phyloP scores from a whole-genome alignment of 2,113 vertebrate species.

The Cochlearius cochlearius region DNA sequence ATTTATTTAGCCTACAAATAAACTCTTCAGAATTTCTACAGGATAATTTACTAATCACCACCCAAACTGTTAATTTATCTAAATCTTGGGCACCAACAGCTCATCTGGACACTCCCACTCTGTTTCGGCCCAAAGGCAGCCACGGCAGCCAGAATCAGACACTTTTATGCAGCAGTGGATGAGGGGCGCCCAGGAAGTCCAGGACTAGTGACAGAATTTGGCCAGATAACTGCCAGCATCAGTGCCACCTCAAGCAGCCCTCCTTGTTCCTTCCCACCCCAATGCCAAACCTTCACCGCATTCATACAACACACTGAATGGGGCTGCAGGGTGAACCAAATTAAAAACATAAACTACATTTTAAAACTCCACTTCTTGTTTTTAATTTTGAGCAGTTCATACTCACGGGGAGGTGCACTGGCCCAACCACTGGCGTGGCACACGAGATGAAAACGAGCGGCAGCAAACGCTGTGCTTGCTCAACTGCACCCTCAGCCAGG shows the following conservation, averaged over 20 bases:
- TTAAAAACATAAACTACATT: neutral
- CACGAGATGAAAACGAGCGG: accelerated
- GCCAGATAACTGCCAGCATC: neutral
- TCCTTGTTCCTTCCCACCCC: neutral
- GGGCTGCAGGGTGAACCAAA: neutral
- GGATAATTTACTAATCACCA: neutral
- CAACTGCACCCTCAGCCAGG: neutral
- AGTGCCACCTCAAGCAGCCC: neutral
- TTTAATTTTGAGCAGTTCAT: neutral
- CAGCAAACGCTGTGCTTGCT: neutral
- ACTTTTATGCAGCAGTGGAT: neutral
- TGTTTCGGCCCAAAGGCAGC: neutral
- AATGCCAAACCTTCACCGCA: neutral
- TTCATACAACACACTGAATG: too few species aligned
- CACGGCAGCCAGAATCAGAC: neutral
- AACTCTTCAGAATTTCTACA: neutral
- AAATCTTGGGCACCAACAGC: neutral
- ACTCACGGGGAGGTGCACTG: neutral
- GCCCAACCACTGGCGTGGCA: accelerated
- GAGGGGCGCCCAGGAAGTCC: neutral
- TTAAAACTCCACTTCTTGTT: neutral
- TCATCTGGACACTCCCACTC: neutral
- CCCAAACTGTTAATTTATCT: neutral
- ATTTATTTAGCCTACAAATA: neutral
- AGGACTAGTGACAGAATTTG: neutral